Conservation (phyloP, 2,113 vertebrate species). For the Macroglossus sobrinus region DNA sequence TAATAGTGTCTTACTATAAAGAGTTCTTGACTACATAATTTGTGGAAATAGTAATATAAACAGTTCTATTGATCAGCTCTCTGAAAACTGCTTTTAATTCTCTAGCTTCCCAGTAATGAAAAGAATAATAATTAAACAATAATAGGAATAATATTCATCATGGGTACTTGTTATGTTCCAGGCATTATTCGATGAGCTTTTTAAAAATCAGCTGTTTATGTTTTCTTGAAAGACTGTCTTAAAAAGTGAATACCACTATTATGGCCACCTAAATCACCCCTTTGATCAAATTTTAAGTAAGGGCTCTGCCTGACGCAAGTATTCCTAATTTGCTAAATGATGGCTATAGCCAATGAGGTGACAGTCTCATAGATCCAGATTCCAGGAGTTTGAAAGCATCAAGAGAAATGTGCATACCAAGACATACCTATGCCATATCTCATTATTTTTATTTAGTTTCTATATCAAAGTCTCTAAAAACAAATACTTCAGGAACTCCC, state of each 20-base stretch:
- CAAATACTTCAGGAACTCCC: neutral
- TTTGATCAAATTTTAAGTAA: neutral
- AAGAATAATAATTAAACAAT: neutral
- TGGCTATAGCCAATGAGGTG: neutral
- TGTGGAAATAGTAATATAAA: neutral
- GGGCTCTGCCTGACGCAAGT: neutral
- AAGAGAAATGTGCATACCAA: neutral
- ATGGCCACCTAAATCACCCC: neutral
- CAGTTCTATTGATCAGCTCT: neutral
- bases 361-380: neutral
- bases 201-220: neutral
- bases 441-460: neutral
- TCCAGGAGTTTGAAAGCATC: neutral
- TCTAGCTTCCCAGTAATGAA: conserved; percentile 5
- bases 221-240: neutral
- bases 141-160: neutral
- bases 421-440: neutral
- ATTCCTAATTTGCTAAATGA: neutral
- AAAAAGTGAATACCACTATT: neutral
- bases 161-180: neutral
- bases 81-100: neutral
- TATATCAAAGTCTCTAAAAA: neutral
- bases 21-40: neutral
- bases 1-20: neutral
- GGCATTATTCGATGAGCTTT: neutral